These are phyloP conservation scores for Macaria notata DNA, from an alignment of 2,888 invertebrate genomes.

Conservation along the genomic window DNA sequence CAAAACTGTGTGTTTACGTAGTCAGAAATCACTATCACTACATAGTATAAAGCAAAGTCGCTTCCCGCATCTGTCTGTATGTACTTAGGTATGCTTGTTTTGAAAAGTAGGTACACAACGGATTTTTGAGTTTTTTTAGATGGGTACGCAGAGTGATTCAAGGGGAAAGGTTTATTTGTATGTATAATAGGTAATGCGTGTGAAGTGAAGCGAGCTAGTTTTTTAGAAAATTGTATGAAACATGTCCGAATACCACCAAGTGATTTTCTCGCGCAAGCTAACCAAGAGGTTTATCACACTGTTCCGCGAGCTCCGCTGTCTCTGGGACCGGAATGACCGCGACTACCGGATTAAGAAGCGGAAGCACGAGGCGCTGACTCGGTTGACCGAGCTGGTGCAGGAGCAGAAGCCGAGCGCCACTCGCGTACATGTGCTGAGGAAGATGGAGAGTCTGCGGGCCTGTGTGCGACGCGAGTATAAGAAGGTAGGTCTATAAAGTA, in stretches of 20 bases:
- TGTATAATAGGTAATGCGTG: too few relatives aligned
- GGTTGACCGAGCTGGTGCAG: conserved; percentile 61
- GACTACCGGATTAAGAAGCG: conserved; percentile 61
- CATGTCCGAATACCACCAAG: conserved; percentile 38
- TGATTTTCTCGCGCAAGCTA: conserved; percentile 63
- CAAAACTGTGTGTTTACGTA: too few relatives aligned
- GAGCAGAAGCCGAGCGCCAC: conserved; percentile 64
- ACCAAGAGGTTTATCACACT: conserved; percentile 57
- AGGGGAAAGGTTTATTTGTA: too few relatives aligned
- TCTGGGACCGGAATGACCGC: conserved; percentile 59
- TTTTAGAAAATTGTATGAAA: background rate
- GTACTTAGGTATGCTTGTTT: too few relatives aligned
- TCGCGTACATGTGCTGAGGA: conserved; percentile 65
- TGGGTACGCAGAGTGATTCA: too few relatives aligned
- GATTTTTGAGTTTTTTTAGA: too few relatives aligned
- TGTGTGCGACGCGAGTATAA: conserved; percentile 67
- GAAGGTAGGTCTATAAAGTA: conserved; percentile 3
- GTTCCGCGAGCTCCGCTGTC: conserved; percentile 59
- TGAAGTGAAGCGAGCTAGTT: too few relatives aligned
- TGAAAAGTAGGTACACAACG: too few relatives aligned
- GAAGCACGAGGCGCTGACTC: conserved; percentile 60
- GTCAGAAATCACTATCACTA: too few relatives aligned
- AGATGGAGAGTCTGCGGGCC: conserved; percentile 71
- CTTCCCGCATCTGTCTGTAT: too few relatives aligned
- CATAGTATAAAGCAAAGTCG: too few relatives aligned